These are phyloP conservation scores for Brachionus koreanus DNA, from an alignment of 1,140 invertebrate species.

Conservation along the genomic window DNA sequence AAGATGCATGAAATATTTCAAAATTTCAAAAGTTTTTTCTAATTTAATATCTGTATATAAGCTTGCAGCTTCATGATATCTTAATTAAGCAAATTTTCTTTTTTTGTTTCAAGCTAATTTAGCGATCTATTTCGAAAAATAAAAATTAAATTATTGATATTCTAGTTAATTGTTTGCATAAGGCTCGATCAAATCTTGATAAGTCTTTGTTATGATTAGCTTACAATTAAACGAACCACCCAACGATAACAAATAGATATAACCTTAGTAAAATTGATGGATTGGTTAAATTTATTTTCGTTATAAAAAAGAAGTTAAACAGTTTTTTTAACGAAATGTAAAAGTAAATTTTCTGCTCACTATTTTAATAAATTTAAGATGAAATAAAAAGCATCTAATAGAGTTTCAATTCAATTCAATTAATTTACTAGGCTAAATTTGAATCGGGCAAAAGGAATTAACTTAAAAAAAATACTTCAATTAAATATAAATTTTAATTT, in stretches of 20 bases:
- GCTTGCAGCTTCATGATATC: background rate
- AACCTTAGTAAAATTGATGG: background rate
- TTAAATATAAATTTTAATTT: background rate
- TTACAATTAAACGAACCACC: background rate
- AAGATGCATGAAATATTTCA: background rate
- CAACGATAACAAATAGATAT: background rate
- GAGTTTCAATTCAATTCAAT: no score
- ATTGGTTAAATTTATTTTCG: background rate
- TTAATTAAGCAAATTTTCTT: background rate
- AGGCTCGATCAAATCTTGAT: background rate
- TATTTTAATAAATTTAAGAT: background rate
- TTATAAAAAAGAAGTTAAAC: background rate
- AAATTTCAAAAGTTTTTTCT: background rate
- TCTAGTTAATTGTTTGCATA: conserved; percentile 2
- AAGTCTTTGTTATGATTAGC: background rate
- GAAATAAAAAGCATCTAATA: no score
- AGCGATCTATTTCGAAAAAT: background rate
- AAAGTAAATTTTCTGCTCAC: background rate
- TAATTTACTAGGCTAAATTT: no score
- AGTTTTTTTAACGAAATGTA: background rate
- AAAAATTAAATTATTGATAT: conserved; percentile 8
- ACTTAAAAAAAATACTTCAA: no score
- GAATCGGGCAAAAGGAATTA: no score
- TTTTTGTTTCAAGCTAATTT: background rate
- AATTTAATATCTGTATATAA: background rate